Evolutionary conservation across 2,113 vertebrate genomes (phyloP), one percentile per base, ranked within the genome.

Genomic region (Bujurquina vittata): DNA sequence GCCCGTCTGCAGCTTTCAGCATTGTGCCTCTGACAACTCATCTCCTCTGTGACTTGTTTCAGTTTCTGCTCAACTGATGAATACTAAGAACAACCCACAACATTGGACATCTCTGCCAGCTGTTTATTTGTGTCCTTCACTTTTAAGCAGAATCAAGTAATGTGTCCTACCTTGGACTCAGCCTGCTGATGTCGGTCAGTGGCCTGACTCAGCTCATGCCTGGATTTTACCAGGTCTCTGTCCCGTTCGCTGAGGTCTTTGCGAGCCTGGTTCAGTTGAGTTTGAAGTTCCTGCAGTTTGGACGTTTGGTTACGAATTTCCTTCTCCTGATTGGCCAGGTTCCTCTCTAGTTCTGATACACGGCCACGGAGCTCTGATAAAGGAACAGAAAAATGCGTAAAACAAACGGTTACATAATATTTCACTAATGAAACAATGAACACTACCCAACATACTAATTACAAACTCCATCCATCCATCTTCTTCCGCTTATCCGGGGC

Each of bases 1-100:
- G 95, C 93, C 60, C 88, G 88, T 61, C 87, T 95, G 90, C 94
- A 84, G 20, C 94, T 97, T 79, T 99, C 97, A 65, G 96, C 95
- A 46, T 98, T 99, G 93, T 98, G 97, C 69, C 97, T 95, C 87
- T 98, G 97, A 88, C 97, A 98, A 67, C 85, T 96, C 93, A 98
- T 93, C 89, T 99, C 97, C 81, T 99, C 97, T 0, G 96, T 95
- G 65, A 98, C 84, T 79, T 96, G 97, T 88, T 96, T 99, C 85
- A 98, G 82, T 86, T 97, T 99, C 74, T 97, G 96, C 81, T 99
- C 97, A 79, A 96, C 37, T 20, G 81, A 65, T 29, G 94, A 91
- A 87, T 95, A 94, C 97, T 98, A 55, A 31, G 40, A 81, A 84
- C 54, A 84, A 77, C 2, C 10, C 58, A 76, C 40, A 29, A 26